These are phyloP conservation scores for Drosophila lacicola DNA, from an alignment of 2,888 invertebrate genomes.

Conservation along the genomic window DNA sequence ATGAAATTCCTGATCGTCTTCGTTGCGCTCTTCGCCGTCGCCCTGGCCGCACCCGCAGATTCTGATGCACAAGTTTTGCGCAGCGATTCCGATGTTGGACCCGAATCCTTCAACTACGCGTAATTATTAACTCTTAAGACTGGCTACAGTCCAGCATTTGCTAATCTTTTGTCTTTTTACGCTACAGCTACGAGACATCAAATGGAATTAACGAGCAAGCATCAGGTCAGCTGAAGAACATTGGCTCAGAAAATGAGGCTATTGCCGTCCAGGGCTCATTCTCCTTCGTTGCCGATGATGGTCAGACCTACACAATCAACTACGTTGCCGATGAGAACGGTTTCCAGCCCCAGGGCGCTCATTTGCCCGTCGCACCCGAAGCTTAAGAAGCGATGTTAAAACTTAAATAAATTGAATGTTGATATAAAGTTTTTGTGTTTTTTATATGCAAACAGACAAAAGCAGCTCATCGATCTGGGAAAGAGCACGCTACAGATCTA, in stretches of 20 bases:
- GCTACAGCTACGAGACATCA: conserved; percentile 57
- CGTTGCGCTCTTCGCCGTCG: conserved; percentile 67
- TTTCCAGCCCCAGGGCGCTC: conserved; percentile 85
- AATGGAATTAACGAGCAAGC: conserved; percentile 66
- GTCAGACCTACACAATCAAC: conserved; percentile 63
- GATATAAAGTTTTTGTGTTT: conserved; percentile 38
- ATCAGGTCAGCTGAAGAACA: conserved; percentile 60
- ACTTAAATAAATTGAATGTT: conserved; percentile 36
- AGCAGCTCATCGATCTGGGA: too few species aligned
- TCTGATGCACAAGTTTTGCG: neutral
- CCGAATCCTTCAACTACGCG: conserved; percentile 86
- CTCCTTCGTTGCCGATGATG: conserved; percentile 65
- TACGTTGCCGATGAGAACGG: conserved; percentile 85
- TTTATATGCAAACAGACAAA: neutral
- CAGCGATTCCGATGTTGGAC: conserved; percentile 74
- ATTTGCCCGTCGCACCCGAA: conserved; percentile 62
- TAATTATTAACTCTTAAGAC: conserved; percentile 14
- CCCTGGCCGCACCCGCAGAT: conserved; percentile 51
- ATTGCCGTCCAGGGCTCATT: conserved; percentile 70
- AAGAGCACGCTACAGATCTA: too few species aligned
- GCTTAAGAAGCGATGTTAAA: conserved; percentile 9
- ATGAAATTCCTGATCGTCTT: conserved; percentile 74
- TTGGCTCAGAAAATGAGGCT: conserved; percentile 63
- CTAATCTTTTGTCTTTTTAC: conserved; percentile 19
- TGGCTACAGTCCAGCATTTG: too few species aligned